Evolutionary conservation across 2,888 invertebrate species (phyloP).

Genomic region (Mythimna albipuncta): DNA sequence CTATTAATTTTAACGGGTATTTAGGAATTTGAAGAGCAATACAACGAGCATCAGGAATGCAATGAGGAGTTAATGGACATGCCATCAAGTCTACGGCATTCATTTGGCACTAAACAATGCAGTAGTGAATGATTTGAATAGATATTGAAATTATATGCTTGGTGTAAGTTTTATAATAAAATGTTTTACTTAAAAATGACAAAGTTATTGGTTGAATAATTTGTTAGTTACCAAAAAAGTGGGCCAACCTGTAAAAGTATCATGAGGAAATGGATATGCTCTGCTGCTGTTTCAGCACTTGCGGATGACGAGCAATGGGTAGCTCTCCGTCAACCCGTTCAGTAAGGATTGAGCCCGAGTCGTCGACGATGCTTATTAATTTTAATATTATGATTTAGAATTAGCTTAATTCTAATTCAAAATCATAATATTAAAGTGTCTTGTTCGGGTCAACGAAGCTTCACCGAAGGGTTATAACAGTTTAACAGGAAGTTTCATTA

Average conservation of each 20-base stretch:
- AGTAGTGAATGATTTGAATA: slow-evolving; percentile 36
- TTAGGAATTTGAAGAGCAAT: slow-evolving; percentile 77
- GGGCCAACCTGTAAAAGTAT: neutral
- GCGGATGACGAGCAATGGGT: too few species aligned
- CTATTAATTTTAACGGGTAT: slow-evolving; percentile 79
- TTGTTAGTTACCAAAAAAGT: neutral
- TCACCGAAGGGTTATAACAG: neutral
- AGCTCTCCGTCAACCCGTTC: too few species aligned
- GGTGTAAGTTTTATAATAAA: neutral
- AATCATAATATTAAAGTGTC: neutral
- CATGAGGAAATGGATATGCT: too few species aligned
- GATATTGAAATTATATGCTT: slow-evolving; percentile 20
- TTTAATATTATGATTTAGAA: too few species aligned
- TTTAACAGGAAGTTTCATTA: slow-evolving; percentile 7
- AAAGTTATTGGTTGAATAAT: too few species aligned
- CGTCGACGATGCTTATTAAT: too few species aligned
- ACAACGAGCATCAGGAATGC: slow-evolving; percentile 70
- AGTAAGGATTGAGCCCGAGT: too few species aligned
- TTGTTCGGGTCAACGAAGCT: neutral
- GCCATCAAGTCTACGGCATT: slow-evolving; percentile 71
- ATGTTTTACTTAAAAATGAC: neutral
- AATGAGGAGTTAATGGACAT: slow-evolving; percentile 71
- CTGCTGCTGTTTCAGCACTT: too few species aligned
- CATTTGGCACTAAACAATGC: slow-evolving; percentile 65
- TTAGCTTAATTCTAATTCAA: neutral